Percentiles rank a stretch among this genome's conserved stretches.
Conservation (phyloP, 2,113 vertebrate species). For the Brienomyrus brachyistius region DNA sequence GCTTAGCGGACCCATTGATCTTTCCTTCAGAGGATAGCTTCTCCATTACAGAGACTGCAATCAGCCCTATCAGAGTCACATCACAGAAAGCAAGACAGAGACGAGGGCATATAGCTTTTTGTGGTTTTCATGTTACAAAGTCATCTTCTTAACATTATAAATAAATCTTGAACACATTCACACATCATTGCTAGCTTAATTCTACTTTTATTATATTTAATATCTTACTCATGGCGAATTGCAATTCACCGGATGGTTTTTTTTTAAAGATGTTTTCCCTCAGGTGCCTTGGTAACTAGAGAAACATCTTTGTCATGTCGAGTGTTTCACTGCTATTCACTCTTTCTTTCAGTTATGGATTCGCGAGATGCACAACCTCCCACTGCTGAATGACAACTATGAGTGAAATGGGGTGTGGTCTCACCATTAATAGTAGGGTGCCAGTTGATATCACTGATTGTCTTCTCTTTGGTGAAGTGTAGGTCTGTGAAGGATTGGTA, state of each 20-base stretch:
- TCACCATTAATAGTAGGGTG: slow-evolving; percentile 82
- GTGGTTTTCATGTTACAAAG: not conserved
- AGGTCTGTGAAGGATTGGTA: slow-evolving; percentile 73
- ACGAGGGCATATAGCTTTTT: not conserved
- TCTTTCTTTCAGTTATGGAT: not conserved
- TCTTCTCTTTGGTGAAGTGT: slow-evolving; percentile 62
- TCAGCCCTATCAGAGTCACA: slow-evolving; percentile 63
- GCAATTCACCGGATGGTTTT: not conserved
- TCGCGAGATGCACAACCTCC: not conserved
- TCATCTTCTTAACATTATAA: not conserved
- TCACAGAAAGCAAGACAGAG: slow-evolving; percentile 10
- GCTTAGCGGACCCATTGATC: slow-evolving; percentile 48
- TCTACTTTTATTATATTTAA: not conserved
- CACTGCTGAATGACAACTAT: not conserved
- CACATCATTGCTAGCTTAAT: not conserved
- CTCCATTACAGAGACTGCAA: slow-evolving; percentile 68
- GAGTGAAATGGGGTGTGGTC: not conserved
- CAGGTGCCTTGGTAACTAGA: not conserved
- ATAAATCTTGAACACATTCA: not conserved
- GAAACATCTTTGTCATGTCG: not conserved
- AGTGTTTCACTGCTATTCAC: not conserved
- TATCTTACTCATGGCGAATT: not conserved
- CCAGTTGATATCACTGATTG: slow-evolving; percentile 74
- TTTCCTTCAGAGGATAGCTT: slow-evolving; percentile 52
- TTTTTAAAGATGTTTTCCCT: not conserved